Conservation (phyloP, 2,113 vertebrate genomes). For the Albula glossodonta region DNA sequence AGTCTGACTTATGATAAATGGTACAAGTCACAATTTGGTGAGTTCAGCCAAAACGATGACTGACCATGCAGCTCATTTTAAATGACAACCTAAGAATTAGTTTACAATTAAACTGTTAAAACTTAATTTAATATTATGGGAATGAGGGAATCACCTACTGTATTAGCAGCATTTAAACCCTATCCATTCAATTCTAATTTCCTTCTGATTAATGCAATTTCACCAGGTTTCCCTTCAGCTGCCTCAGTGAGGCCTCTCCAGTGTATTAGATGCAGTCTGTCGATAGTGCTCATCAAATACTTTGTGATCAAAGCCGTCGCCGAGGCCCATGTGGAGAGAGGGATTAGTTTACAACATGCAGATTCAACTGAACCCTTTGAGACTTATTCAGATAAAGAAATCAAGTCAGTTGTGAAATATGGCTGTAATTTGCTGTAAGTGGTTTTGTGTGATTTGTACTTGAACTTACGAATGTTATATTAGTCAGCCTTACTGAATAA, state of each 20-base stretch:
- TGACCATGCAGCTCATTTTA: too few relatives aligned
- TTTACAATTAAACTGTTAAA: too few relatives aligned
- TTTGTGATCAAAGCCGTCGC: slow-evolving; percentile 63
- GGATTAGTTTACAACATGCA: slow-evolving; percentile 64
- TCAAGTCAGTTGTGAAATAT: slow-evolving; percentile 65
- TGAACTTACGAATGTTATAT: neutral
- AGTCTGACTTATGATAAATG: too few relatives aligned
- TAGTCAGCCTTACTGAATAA: neutral
- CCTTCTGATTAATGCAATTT: slow-evolving; percentile 59
- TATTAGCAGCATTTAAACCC: neutral
- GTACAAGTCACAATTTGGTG: too few relatives aligned
- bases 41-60: too few relatives aligned
- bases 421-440: slow-evolving; percentile 49
- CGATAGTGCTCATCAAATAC: slow-evolving; percentile 68
- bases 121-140: too few relatives aligned
- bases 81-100: too few relatives aligned
- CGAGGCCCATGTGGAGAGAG: slow-evolving; percentile 48
- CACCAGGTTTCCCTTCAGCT: slow-evolving; percentile 19
- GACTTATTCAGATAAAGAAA: slow-evolving; percentile 60
- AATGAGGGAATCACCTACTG: too few relatives aligned
- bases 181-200: slow-evolving; percentile 29
- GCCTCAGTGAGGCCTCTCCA: slow-evolving; percentile 13
- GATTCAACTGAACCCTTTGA: slow-evolving; percentile 45
- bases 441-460: neutral
- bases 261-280: slow-evolving; percentile 60